These are phyloP conservation scores for Pinctada fucata DNA, from an alignment of 2,888 invertebrate species.

Conservation along the genomic window DNA sequence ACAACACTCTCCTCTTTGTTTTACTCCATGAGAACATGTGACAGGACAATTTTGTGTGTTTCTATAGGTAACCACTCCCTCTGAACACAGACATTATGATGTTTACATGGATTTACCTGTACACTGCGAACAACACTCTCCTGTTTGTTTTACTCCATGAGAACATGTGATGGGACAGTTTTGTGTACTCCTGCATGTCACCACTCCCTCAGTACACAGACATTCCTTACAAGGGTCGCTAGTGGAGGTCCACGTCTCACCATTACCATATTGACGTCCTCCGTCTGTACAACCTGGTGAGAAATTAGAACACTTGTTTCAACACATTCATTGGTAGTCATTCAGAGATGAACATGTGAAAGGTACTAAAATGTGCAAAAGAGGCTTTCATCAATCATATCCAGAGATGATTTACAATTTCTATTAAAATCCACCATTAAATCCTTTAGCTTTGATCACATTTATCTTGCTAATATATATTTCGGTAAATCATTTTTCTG, in stretches of 20 bases:
- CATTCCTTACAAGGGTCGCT: constrained; percentile 66
- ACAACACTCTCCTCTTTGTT: constrained; percentile 65
- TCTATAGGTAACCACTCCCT: constrained; percentile 59
- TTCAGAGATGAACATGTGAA: no score
- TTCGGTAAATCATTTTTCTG: no score
- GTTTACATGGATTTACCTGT: constrained; percentile 55
- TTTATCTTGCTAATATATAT: no score
- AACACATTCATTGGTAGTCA: no score
- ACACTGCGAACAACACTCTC: constrained; percentile 70
- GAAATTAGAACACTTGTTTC: background rate
- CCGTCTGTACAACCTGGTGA: constrained; percentile 62
- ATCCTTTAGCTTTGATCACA: no score
- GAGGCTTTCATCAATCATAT: no score
- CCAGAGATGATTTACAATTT: no score
- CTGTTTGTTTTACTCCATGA: constrained; percentile 61
- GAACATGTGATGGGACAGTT: constrained; percentile 62
- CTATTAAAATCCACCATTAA: no score
- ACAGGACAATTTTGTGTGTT: constrained; percentile 52
- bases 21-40: constrained; percentile 67
- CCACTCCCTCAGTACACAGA: constrained; percentile 62
- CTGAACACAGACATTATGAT: constrained; percentile 58
- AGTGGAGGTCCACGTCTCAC: constrained; percentile 62
- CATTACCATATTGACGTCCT: constrained; percentile 62
- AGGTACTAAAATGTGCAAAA: no score
- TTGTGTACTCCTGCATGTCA: constrained; percentile 53